Evolutionary conservation across 2,888 invertebrate genomes (phyloP).

Genomic region (Ganaspis brasiliensis): DNA sequence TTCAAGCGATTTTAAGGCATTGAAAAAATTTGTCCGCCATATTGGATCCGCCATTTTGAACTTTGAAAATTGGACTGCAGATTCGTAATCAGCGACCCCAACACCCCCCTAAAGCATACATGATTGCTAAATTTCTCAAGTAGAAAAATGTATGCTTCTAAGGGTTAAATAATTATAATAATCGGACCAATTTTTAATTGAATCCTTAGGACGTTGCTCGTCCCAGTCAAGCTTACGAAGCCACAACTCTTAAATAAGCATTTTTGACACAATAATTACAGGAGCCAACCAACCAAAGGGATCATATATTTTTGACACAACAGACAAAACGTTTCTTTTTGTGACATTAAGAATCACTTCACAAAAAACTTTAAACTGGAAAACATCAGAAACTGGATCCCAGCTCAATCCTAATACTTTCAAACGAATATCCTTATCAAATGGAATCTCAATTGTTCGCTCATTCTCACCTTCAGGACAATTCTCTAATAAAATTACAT

Average conservation of each 20-base stretch:
- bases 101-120: too few species aligned
- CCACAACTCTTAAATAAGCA: neutral
- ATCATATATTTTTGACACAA: slow-evolving; percentile 44
- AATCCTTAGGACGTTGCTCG: slow-evolving; percentile 11
- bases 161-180: neutral
- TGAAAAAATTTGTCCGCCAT: too few species aligned
- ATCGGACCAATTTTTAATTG: slow-evolving; percentile 17
- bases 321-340: neutral
- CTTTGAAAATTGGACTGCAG: too few species aligned
- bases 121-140: too few species aligned
- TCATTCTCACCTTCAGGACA: slow-evolving; percentile 43
- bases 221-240: slow-evolving; percentile 43
- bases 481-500: neutral
- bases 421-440: neutral
- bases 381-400: neutral
- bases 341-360: neutral
- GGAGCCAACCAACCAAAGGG: slow-evolving; percentile 47
- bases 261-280: neutral
- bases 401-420: slow-evolving; percentile 32
- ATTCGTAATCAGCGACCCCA: too few species aligned
- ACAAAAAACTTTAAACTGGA: neutral
- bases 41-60: too few species aligned
- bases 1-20: too few species aligned
- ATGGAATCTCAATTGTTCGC: slow-evolving; percentile 8
- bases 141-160: too few species aligned